Evolutionary conservation across 2,888 invertebrate genomes (phyloP), one percentile per base, ranked within the genome.

Genomic region (Eristalis pertinax): DNA sequence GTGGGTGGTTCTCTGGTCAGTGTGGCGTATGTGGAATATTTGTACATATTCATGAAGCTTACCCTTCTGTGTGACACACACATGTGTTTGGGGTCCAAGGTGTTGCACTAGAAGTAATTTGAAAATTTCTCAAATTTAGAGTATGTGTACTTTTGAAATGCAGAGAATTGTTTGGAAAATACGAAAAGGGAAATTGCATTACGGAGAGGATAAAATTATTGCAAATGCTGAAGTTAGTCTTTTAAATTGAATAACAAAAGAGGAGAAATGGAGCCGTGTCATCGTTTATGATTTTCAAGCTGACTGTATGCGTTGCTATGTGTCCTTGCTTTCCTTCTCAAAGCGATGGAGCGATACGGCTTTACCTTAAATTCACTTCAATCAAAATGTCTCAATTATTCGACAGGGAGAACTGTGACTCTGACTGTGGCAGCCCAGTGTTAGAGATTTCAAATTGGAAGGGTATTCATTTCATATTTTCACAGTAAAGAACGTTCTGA

Each of bases 11-110:
- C n/a, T 29, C 32, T 72, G 67, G 69, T 60, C 70, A 86, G 76
- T 73, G 15, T 69, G 78, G 75, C 62, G 78, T 84, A 76, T 84
- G 75, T 79, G 79, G 43, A 79, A 87, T 80, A 65, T 84, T 84
- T 70, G 79, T 73, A 75, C 63, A 76, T 72, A 76, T 78, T 85
- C 77, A 81, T 74, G 43, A 70, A 82, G 70, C 58, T 82, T 78
- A 64, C 50, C 35, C 50, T 70, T 35, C 32, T 73, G 19, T 24
- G 29, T 43, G 50, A 19, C 22, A 58, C 29, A 41, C 26, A 60
- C 60, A 29, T 68, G 68, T 50, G 35, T 60, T 73, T 5, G 63
- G 24, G 26, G 63, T 15, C 76, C 58, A 69, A 77, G 76, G 81
- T 81, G 77, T 85, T 77, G 60, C 69, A 58, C 72, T 77, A 69